phyloP scores from a whole-genome alignment of 2,113 vertebrate genomes.

The Fregata magnificens region DNA sequence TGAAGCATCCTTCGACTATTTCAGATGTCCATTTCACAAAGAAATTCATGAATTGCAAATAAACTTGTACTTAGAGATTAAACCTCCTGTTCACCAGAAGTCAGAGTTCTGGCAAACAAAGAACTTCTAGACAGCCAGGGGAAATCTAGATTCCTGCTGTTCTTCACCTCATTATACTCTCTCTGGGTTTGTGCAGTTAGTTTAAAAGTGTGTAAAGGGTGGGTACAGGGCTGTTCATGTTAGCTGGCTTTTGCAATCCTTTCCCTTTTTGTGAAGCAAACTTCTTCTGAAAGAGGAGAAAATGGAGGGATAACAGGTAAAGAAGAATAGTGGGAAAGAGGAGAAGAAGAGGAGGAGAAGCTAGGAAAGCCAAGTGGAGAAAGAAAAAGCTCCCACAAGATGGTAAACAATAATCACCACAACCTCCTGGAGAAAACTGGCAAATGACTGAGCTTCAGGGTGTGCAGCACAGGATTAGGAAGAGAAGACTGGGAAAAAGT shows the following conservation, averaged over 20 bases:
- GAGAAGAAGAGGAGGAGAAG: not conserved
- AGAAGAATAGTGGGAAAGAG: not conserved
- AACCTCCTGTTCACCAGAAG: slow-evolving; percentile 6
- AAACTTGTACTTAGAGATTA: not conserved
- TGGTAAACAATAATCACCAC: not conserved
- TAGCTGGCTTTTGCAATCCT: not conserved
- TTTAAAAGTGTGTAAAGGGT: not conserved
- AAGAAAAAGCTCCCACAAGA: not conserved
- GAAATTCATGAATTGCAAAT: slow-evolving; percentile 42
- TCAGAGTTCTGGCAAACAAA: slow-evolving; percentile 40
- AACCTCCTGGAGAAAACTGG: not conserved
- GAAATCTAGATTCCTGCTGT: slow-evolving; percentile 7
- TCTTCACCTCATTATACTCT: slow-evolving; percentile 35
- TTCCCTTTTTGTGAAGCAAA: not conserved
- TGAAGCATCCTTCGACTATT: not conserved
- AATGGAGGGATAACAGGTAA: not conserved
- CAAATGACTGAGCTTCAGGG: not conserved
- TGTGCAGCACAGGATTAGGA: not conserved
- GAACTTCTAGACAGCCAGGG: not conserved
- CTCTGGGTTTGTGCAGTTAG: not conserved
- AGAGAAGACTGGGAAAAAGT: not conserved
- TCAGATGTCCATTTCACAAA: slow-evolving; percentile 30
- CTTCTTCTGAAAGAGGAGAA: not conserved
- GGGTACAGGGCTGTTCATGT: not conserved
- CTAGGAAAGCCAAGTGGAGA: not conserved